phyloP scores from a whole-genome alignment of 2,113 vertebrate genomes.

The Salvator merianae region DNA sequence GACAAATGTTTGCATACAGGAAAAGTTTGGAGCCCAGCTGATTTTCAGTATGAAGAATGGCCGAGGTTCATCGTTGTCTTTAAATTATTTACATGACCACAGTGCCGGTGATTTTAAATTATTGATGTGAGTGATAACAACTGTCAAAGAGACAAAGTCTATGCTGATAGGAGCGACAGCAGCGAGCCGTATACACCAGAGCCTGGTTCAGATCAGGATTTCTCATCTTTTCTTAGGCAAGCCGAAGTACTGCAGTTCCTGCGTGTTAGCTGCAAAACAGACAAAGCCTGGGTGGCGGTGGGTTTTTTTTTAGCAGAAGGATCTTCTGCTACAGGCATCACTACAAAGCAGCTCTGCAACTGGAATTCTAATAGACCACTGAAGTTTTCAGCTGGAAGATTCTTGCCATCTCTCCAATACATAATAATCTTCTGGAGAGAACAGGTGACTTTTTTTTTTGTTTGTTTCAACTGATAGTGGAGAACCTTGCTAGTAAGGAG shows the following conservation, averaged over 20 bases:
- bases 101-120: conserved; percentile 59
- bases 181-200: conserved; percentile 1
- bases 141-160: conserved; percentile 56
- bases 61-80: conserved; percentile 50
- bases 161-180: conserved; percentile 27
- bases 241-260: conserved; percentile 31
- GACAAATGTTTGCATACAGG: conserved; percentile 34
- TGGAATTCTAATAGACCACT: conserved; percentile 1
- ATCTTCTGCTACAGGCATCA: conserved; percentile 39
- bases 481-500: too few relatives aligned
- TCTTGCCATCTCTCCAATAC: too few relatives aligned
- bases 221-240: conserved; percentile 30
- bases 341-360: conserved; percentile 25
- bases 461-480: too few relatives aligned
- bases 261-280: conserved; percentile 1
- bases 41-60: conserved; percentile 34
- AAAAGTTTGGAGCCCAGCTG: conserved; percentile 47
- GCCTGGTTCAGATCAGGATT: conserved; percentile 13
- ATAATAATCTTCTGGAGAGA: not conserved
- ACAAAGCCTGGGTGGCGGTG: conserved; percentile 13
- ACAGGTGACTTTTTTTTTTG: too few relatives aligned
- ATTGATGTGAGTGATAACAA: conserved; percentile 57
- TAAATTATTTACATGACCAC: conserved; percentile 66
- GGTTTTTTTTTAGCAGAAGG: conserved; percentile 42
- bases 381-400: too few relatives aligned